Conservation (phyloP, 1,140 invertebrate species). For the Aphelenchoides besseyi region DNA sequence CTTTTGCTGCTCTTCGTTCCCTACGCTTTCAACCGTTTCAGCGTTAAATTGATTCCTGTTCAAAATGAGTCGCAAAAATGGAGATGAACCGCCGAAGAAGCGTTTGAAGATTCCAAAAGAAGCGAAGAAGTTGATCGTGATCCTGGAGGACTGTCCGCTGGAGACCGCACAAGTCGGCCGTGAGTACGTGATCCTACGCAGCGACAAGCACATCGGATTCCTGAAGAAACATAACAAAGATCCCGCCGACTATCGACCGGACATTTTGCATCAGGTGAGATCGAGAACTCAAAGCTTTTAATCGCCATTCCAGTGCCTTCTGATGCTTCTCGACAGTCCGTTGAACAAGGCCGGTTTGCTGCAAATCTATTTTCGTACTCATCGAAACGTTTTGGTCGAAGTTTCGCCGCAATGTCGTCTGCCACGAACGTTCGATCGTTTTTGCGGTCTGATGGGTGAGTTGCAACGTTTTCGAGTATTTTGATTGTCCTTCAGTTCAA, state of each 20-base stretch:
- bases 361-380: constrained; percentile 88
- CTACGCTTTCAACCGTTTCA: not conserved
- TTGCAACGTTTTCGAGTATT: constrained; percentile 11
- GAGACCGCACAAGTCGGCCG: constrained; percentile 80
- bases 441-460: constrained; percentile 93
- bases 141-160: constrained; percentile 86
- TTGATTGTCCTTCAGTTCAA: constrained; percentile 74
- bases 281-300: constrained; percentile 25
- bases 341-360: constrained; percentile 68
- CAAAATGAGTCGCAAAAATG: not conserved
- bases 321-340: constrained; percentile 68
- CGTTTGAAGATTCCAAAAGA: constrained; percentile 14
- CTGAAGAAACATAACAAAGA: constrained; percentile 65
- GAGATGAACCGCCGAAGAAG: constrained; percentile 4
- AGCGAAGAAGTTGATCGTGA: constrained; percentile 72
- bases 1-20: not conserved
- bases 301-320: constrained; percentile 65
- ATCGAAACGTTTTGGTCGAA: constrained; percentile 95
- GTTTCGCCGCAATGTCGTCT: constrained; percentile 96
- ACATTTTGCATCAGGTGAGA: constrained; percentile 67
- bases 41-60: not conserved
- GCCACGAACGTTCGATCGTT: constrained; percentile 93
- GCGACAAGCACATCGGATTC: constrained; percentile 66
- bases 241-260: constrained; percentile 65
- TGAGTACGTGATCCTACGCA: constrained; percentile 65